Evolutionary conservation across 2,888 invertebrate species (phyloP), one percentile per base, ranked within the genome.

Genomic region (Eupsilia transversa): DNA sequence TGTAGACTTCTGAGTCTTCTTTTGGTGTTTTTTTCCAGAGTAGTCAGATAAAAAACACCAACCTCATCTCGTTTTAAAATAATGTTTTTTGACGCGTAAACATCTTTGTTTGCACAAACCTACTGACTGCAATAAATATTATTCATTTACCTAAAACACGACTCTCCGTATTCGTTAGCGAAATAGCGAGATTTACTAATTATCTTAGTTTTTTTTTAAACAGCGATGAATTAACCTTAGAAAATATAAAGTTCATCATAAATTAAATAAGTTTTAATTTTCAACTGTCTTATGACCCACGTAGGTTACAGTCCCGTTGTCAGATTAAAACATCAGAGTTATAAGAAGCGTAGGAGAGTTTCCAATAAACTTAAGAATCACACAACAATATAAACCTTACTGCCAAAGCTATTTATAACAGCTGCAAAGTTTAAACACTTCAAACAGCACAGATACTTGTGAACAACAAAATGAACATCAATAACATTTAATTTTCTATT

Each of bases 401-500:
- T 35, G 14, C 49, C 4, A 12, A 12, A 4, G 23, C 27, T 77
- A 76, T 43, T n/a, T 43, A 17, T 52, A 77, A 12, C 23, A n/a
- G 0, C 6, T 7, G 9, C n/a, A 46, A 77, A 77, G n/a, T 77
- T 75, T 23, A 27, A 35, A 76, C 12, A 74, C 17, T 33, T 67
- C 3, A 49, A 49, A 30, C 10, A n/a, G 20, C 20, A 60, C 12
- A 60, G 43, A 23, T 35, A 41, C 17, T 75, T 35, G 23, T 27
- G 3, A 20, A 59, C 41, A 75, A 75, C 41, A 35, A 49, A 59
- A 59, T 68, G 38, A 76, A 77, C 68, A 60, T 54, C 59, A 77
- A 76, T 67, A 76, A 35, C 20, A 59, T 27, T 74, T 56, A 49
- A 49, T 14, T 77, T 69, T 17, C 9, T 23, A 49, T 49, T 61